Conservation (phyloP, 2,888 invertebrate species). For the Halocaridina rubra region DNA sequence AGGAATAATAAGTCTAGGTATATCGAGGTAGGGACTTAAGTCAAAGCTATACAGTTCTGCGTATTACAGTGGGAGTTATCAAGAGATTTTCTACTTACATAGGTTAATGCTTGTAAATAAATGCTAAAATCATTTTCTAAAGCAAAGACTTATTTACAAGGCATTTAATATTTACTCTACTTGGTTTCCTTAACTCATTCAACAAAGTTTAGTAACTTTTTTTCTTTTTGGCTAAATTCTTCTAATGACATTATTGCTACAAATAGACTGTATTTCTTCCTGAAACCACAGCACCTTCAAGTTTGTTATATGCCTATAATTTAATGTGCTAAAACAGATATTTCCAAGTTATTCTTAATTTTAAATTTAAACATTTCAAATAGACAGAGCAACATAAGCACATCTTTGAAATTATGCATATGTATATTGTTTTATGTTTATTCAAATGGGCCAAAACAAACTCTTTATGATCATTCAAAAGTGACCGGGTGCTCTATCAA, state of each 20-base stretch:
- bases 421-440: not conserved
- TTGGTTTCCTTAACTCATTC: constrained; percentile 27
- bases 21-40: constrained; percentile 50
- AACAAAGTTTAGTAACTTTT: not conserved
- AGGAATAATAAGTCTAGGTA: constrained; percentile 39
- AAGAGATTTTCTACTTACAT: constrained; percentile 33
- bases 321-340: constrained; percentile 7
- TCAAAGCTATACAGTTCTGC: constrained; percentile 37
- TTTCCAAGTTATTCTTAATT: not conserved
- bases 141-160: constrained; percentile 31
- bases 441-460: constrained; percentile 18
- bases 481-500: constrained; percentile 25
- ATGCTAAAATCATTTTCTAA: constrained; percentile 37
- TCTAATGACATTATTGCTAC: constrained; percentile 37
- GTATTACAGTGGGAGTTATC: constrained; percentile 34
- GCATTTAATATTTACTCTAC: constrained; percentile 32
- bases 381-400: not conserved
- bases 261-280: constrained; percentile 35
- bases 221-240: not conserved
- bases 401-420: not conserved
- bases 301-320: constrained; percentile 35
- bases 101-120: constrained; percentile 44
- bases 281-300: constrained; percentile 28
- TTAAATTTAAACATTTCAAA: not conserved
- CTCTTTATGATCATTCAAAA: constrained; percentile 16